A percentile compares a stretch with the other conserved stretches of the same genome.
Evolutionary conservation across 2,888 invertebrate genomes (phyloP).

Genomic region (Lysandra bellargus): DNA sequence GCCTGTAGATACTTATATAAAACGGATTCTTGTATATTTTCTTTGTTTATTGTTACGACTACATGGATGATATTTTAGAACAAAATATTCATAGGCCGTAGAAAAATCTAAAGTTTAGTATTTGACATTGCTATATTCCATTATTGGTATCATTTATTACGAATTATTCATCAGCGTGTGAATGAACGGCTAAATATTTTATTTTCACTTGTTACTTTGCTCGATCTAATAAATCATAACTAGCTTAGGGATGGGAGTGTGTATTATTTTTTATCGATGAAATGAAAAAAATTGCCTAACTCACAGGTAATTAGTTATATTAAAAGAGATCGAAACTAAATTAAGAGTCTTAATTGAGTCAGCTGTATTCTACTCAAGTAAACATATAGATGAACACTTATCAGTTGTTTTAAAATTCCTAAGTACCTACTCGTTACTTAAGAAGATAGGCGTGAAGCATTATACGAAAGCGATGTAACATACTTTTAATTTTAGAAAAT

Average conservation of each 20-base stretch:
- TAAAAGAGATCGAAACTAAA: not conserved
- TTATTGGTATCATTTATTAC: not conserved
- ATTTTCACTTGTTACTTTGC: conserved; percentile 34
- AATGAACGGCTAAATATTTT: conserved; percentile 28
- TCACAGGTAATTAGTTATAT: not conserved
- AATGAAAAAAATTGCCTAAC: not conserved
- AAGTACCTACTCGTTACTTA: conserved; percentile 20
- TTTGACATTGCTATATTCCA: too few relatives aligned
- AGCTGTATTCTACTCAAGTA: not conserved
- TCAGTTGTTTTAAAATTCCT: conserved; percentile 26
- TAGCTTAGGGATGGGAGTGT: not conserved
- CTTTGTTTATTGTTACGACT: too few relatives aligned
- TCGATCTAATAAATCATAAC: conserved; percentile 40
- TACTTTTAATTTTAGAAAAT: not conserved
- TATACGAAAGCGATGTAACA: not conserved
- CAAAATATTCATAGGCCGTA: too few relatives aligned
- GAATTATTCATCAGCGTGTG: conserved; percentile 6
- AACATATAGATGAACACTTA: not conserved
- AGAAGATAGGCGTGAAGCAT: conserved; percentile 15
- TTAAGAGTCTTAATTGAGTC: conserved; percentile 8
- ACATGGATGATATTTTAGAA: too few relatives aligned
- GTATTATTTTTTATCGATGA: not conserved
- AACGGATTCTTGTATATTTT: too few relatives aligned
- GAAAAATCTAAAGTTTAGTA: too few relatives aligned
- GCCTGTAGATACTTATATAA: too few relatives aligned